Base-by-base conservation (phyloP, 2,113 vertebrate species). In the Isichthys henryi region DNA sequence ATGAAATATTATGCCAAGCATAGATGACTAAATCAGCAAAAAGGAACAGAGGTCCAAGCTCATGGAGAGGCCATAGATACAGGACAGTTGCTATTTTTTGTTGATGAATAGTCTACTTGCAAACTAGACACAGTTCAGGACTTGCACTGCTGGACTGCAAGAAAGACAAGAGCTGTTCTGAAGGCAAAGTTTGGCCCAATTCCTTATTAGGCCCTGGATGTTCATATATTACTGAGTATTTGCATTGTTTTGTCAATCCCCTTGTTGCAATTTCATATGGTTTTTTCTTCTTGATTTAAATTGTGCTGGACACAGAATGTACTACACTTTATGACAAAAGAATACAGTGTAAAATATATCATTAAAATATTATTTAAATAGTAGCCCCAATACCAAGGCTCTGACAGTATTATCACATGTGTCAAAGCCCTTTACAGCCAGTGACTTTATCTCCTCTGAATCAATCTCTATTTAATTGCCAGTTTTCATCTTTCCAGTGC, bases 391-490 rank as follows among this genome's bases (percentile, higher is more conserved):
- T 48, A 84, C 17, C 62, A 35, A 49, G 48, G 80, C 50, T 58
- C 62, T 13, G 82, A 45, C 17, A 82, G 48, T 88, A 90, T 85
- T 39, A 85, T 83, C 74, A 90, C n/a, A 74, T 31, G 45, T 62
- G 66, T 66, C 45, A 45, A 46, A 46, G 8, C 11, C 31, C 9
- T 62, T 17, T 48, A 66, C 27, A 74, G 89, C 70, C 7, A 66
- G 50, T 85, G 43, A 80, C 85, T n/a, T 46, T 62, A 62, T 39
- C 58, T 86, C 23, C 46, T 58, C 86, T 45, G 74, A 86, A 86
- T 80, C 49, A 80, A 87, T 88, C 89, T 92, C 93, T 91, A 90
- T 95, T 95, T 93, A 92, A 91, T 91, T 90, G 92, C 90, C 87
- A 92, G 92, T 91, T 90, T 88, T 88, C 80, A 90, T 9, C 27